phyloP scores from a whole-genome alignment of 1,140 invertebrate species.

The Colletes latitarsis region DNA sequence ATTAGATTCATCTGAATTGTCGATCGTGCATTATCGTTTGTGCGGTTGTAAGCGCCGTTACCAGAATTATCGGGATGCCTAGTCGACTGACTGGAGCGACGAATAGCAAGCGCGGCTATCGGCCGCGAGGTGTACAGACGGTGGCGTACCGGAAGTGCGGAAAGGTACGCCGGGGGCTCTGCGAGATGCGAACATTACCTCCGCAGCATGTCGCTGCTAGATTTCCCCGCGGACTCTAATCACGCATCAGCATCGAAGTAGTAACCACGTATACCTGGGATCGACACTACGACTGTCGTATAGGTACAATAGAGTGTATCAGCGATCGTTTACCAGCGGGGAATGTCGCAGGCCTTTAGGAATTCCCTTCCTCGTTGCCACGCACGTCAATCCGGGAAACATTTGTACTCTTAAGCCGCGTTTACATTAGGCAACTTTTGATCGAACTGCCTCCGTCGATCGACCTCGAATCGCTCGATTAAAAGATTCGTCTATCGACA shows the following conservation, averaged over 20 bases:
- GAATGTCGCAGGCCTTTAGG: too few species aligned
- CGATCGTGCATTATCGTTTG: slow-evolving; percentile 30
- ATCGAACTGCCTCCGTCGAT: too few species aligned
- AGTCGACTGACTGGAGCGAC: not conserved
- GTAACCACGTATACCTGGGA: slow-evolving; percentile 50
- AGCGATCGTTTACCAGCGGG: slow-evolving; percentile 14
- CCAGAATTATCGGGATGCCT: slow-evolving; percentile 34
- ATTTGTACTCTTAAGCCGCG: too few species aligned
- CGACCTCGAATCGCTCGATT: too few species aligned
- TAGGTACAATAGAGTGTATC: not conserved
- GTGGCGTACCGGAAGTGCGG: slow-evolving; percentile 24
- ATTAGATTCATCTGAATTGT: slow-evolving; percentile 49
- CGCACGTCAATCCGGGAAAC: not conserved
- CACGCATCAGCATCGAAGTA: slow-evolving; percentile 72
- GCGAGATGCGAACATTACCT: slow-evolving; percentile 43
- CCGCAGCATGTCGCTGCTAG: slow-evolving; percentile 68
- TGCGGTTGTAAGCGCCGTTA: not conserved
- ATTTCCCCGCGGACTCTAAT: slow-evolving; percentile 79
- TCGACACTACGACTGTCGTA: slow-evolving; percentile 7
- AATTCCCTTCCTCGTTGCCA: not conserved
- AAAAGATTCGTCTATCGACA: too few species aligned
- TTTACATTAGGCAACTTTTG: too few species aligned
- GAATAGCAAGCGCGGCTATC: not conserved
- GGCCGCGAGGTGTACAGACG: not conserved
- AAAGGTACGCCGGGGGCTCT: slow-evolving; percentile 45